These are phyloP conservation scores for Dione juno DNA, from an alignment of 2,888 invertebrate genomes.

Conservation along the genomic window DNA sequence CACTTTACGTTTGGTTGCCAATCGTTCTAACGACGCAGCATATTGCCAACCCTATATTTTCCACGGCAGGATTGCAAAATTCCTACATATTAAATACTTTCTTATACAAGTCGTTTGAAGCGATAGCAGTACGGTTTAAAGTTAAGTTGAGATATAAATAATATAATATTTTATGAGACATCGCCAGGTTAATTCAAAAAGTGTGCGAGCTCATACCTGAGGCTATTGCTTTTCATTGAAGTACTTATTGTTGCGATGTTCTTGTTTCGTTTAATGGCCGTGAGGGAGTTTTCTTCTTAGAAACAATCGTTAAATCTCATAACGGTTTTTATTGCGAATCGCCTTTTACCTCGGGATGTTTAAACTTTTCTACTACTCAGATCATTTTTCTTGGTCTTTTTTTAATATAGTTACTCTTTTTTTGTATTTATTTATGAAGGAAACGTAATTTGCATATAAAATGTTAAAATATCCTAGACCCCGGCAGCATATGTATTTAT, in stretches of 20 bases:
- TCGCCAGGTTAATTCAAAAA: slow-evolving; percentile 56
- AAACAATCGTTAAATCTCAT: slow-evolving; percentile 40
- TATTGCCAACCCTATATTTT: slow-evolving; percentile 21
- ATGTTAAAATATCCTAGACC: neutral
- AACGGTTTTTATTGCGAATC: slow-evolving; percentile 29
- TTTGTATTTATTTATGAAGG: neutral
- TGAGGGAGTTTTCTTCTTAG: slow-evolving; percentile 34
- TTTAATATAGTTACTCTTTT: neutral
- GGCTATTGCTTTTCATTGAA: slow-evolving; percentile 49
- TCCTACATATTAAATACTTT: slow-evolving; percentile 8
- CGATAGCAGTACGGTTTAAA: slow-evolving; percentile 7
- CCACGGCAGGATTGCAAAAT: slow-evolving; percentile 15
- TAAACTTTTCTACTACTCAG: neutral
- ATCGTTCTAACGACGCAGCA: neutral
- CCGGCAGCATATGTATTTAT: neutral
- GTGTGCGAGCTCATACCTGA: slow-evolving; percentile 45
- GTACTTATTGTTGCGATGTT: slow-evolving; percentile 48
- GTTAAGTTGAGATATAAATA: neutral
- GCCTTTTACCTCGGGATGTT: neutral
- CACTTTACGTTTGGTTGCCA: slow-evolving; percentile 30
- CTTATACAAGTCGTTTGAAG: neutral
- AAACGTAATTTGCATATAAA: slow-evolving; percentile 1
- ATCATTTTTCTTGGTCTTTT: neutral
- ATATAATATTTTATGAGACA: slow-evolving; percentile 40
- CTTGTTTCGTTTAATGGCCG: slow-evolving; percentile 45